Evolutionary conservation across 2,888 invertebrate species (phyloP).

Genomic region (Lithodes maja): DNA sequence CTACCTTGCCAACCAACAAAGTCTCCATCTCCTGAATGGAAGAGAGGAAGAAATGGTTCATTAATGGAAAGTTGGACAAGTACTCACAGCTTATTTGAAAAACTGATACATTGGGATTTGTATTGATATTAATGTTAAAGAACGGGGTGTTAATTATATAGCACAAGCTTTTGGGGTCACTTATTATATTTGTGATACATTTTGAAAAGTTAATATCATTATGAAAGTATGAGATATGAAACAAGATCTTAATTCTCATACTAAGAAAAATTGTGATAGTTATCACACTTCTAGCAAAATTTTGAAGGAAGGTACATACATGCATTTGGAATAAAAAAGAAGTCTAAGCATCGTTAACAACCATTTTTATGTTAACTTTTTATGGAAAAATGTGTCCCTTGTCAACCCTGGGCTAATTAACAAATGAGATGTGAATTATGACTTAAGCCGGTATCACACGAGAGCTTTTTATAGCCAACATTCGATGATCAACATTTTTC

Average conservation of each 20-base stretch:
- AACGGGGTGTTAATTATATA: not conserved
- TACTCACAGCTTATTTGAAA: conserved; percentile 54
- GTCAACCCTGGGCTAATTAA: conserved; percentile 51
- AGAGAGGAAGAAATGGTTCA: conserved; percentile 68
- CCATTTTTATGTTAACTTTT: not conserved
- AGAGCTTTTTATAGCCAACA: too few relatives aligned
- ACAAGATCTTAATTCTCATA: conserved; percentile 5
- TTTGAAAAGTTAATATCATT: not conserved
- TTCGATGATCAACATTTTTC: too few relatives aligned
- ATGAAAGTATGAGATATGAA: not conserved
- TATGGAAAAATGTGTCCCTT: conserved; percentile 38
- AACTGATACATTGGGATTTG: not conserved
- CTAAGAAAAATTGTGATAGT: conserved; percentile 33
- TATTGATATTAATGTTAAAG: too few relatives aligned
- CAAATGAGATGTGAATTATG: conserved; percentile 36
- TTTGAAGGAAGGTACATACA: conserved; percentile 56
- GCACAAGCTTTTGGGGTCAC: conserved; percentile 17
- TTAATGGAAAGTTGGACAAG: conserved; percentile 63
- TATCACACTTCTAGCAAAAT: conserved; percentile 20
- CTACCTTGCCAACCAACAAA: conserved; percentile 74
- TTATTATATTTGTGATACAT: not conserved
- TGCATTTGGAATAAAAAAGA: conserved; percentile 25
- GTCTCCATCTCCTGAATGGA: conserved; percentile 73
- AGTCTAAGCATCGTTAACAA: not conserved
- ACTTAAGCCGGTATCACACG: not conserved